Conservation (phyloP, 2,113 vertebrate genomes). For the Leuciscus idus region DNA sequence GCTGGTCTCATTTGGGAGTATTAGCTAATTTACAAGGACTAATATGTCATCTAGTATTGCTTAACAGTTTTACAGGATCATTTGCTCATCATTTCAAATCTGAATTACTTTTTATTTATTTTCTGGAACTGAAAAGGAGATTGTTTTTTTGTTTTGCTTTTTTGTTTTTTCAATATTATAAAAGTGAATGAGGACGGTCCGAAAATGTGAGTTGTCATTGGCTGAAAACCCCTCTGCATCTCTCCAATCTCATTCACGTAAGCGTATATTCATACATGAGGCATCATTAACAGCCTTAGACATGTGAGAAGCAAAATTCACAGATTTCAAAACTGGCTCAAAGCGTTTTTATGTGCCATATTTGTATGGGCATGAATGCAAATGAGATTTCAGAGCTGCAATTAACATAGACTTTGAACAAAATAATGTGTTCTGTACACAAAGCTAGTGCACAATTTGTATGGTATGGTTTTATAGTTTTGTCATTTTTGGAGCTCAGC, state of each 20-base stretch:
- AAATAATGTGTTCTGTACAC: not conserved
- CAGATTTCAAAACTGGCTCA: not conserved
- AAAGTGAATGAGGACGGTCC: not conserved
- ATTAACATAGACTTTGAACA: not conserved
- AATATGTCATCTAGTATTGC: not conserved
- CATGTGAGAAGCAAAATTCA: not conserved
- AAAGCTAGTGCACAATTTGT: not conserved
- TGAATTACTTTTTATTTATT: not conserved
- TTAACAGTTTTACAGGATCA: not conserved
- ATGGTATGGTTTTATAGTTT: not conserved
- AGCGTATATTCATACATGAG: not conserved
- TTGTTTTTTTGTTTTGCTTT: not conserved
- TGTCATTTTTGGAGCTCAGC: not conserved
- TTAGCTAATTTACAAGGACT: too few relatives aligned
- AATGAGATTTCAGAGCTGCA: not conserved
- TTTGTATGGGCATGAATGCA: not conserved
- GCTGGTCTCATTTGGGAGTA: too few relatives aligned
- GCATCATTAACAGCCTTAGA: not conserved
- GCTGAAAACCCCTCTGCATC: not conserved
- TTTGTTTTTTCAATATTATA: too few relatives aligned
- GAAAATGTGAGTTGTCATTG: not conserved
- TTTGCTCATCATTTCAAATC: not conserved
- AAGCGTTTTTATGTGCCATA: not conserved
- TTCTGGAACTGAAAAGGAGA: not conserved
- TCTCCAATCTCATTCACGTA: not conserved